phyloP scores from a whole-genome alignment of 2,797 vertebrate species.

The Picus viridis region DNA sequence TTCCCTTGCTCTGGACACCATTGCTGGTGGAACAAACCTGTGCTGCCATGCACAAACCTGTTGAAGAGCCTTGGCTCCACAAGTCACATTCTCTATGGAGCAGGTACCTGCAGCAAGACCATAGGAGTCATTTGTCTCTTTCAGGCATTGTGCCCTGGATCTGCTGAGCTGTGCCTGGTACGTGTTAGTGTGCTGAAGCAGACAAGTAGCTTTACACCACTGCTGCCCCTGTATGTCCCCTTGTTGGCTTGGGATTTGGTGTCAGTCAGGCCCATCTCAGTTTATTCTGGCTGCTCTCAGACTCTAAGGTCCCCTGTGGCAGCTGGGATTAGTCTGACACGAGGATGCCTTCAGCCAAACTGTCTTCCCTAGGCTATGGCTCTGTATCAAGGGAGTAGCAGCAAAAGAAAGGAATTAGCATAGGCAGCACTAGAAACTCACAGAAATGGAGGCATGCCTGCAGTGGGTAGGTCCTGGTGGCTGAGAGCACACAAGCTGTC shows the following conservation, averaged over 20 bases:
- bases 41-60: background rate
- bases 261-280: background rate
- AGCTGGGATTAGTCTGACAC: constrained; percentile 19
- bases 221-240: background rate
- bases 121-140: background rate
- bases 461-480: background rate
- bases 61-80: background rate
- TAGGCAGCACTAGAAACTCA: background rate
- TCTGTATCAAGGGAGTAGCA: background rate
- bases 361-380: background rate
- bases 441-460: background rate
- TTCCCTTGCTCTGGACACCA: background rate
- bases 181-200: background rate
- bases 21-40: background rate
- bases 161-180: background rate
- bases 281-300: constrained; percentile 42
- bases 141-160: background rate
- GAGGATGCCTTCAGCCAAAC: background rate
- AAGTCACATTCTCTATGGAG: background rate
- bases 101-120: background rate
- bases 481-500: background rate
- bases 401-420: background rate
- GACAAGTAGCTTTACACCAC: background rate
- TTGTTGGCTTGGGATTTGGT: background rate
- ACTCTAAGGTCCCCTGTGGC: constrained; percentile 53